Evolutionary conservation across 2,113 vertebrate species (phyloP).

Genomic region (Pipa parva): DNA sequence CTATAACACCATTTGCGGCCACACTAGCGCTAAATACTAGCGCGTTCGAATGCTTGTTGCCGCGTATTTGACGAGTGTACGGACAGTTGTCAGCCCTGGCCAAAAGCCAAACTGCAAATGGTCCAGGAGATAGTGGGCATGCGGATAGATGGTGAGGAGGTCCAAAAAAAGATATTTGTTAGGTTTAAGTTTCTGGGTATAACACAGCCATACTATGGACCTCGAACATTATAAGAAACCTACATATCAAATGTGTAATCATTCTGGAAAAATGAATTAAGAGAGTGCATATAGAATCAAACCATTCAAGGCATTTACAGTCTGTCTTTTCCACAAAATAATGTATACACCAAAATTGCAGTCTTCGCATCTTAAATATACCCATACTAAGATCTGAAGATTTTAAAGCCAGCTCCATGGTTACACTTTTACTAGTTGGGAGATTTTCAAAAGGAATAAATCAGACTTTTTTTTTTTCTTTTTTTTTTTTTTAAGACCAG

Average conservation of each 20-base stretch:
- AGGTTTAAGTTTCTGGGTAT: too few species aligned
- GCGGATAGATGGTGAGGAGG: too few species aligned
- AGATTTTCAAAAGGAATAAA: constrained; percentile 14
- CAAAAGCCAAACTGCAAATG: too few species aligned
- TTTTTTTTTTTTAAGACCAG: constrained; percentile 9
- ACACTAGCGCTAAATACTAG: too few species aligned
- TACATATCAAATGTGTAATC: background rate
- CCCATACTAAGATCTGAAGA: background rate
- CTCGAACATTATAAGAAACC: background rate
- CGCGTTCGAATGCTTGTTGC: too few species aligned
- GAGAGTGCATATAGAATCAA: constrained; percentile 2
- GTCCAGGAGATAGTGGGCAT: too few species aligned
- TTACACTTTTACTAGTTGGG: constrained; percentile 4
- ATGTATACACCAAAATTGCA: background rate
- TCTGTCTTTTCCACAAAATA: background rate
- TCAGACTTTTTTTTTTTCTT: background rate
- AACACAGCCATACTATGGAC: too few species aligned
- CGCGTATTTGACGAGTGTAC: too few species aligned
- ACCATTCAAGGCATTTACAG: background rate
- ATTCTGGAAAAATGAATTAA: background rate
- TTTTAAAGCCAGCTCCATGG: background rate
- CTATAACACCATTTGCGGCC: too few species aligned
- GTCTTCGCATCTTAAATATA: background rate
- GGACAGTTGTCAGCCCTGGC: too few species aligned
- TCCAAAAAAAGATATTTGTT: too few species aligned